Conservation (phyloP, 2,113 vertebrate genomes). For the Podocnemis expansa region DNA sequence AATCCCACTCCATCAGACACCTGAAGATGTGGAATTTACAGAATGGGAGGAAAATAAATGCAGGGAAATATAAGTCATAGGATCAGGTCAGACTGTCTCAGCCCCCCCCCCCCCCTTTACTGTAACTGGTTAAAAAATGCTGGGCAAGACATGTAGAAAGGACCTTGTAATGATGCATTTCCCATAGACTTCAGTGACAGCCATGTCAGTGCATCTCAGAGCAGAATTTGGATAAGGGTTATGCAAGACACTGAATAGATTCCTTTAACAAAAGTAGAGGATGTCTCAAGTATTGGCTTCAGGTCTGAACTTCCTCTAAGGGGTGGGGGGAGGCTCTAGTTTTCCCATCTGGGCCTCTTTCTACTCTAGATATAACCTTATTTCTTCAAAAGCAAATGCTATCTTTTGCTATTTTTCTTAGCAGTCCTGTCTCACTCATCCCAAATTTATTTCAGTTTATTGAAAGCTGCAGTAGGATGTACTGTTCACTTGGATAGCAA, state of each 20-base stretch:
- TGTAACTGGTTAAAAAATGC: background rate
- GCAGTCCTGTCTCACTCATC: fast-evolving
- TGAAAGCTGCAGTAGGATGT: background rate
- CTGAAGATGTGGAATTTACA: too few relatives aligned
- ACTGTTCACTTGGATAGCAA: background rate
- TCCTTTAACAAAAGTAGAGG: background rate
- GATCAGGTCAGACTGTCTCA: too few relatives aligned
- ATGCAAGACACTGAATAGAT: background rate
- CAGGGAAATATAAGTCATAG: too few relatives aligned
- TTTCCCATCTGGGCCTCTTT: background rate
- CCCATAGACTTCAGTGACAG: background rate
- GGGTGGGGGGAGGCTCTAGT: background rate
- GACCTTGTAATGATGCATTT: background rate
- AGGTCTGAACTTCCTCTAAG: background rate
- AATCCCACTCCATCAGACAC: too few relatives aligned
- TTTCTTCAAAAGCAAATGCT: fast-evolving
- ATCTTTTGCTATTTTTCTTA: background rate
- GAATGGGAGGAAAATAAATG: too few relatives aligned
- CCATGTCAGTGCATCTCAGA: background rate
- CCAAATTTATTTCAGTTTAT: background rate
- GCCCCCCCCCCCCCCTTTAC: fast-evolving
- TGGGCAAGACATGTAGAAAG: background rate
- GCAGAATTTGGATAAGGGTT: background rate
- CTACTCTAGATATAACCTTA: background rate
- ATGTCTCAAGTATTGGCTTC: background rate